Conservation (phyloP, 2,888 invertebrate genomes). For the Pterostichus madidus region DNA sequence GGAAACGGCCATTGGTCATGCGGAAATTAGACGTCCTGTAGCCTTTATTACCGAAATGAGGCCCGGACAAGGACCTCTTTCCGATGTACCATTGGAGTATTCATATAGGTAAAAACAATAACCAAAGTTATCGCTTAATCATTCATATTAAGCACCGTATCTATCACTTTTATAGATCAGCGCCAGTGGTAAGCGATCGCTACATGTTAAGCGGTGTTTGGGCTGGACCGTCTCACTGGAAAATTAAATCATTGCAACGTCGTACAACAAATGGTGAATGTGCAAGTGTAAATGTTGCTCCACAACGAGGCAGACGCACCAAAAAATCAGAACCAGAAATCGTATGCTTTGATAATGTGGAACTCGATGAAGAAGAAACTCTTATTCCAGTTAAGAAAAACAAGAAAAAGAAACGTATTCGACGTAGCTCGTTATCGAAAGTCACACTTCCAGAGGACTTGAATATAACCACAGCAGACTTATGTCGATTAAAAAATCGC, state of each 20-base stretch:
- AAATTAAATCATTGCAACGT: constrained; percentile 54
- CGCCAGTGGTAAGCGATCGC: constrained; percentile 51
- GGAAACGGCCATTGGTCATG: constrained; percentile 59
- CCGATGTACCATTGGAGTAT: constrained; percentile 23
- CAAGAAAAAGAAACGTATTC: constrained; percentile 26
- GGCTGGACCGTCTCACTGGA: constrained; percentile 50
- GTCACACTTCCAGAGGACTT: constrained; percentile 43
- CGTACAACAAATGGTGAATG: background rate
- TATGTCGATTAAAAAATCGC: constrained; percentile 27
- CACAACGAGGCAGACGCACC: constrained; percentile 13
- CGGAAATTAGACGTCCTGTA: constrained; percentile 4
- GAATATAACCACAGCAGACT: constrained; percentile 1
- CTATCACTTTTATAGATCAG: background rate
- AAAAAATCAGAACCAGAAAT: constrained; percentile 21
- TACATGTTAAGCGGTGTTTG: constrained; percentile 37
- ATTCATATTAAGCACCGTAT: background rate
- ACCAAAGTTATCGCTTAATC: background rate
- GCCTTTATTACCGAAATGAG: constrained; percentile 57
- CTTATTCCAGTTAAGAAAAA: background rate
- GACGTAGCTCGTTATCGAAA: constrained; percentile 15
- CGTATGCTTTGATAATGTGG: background rate
- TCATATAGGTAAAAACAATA: constrained; percentile 12
- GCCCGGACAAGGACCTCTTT: constrained; percentile 38
- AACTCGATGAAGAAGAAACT: constrained; percentile 18
- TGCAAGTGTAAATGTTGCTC: constrained; percentile 12